Percentiles rank a stretch among this genome's conserved stretches.
Evolutionary conservation across 1,140 invertebrate genomes (phyloP).

Genomic region (Ladona fulva): DNA sequence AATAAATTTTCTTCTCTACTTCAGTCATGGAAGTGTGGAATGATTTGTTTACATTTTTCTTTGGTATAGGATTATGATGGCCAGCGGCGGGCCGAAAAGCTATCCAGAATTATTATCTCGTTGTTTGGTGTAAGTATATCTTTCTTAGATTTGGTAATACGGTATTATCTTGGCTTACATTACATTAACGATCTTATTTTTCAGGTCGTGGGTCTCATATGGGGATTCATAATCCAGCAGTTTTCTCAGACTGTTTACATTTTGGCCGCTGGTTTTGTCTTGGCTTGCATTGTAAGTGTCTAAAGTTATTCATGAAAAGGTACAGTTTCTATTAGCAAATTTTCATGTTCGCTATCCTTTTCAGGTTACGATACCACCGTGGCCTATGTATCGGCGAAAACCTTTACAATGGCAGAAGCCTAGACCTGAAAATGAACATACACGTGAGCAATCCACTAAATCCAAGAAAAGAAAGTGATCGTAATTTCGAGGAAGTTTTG

Average conservation of each 20-base stretch:
- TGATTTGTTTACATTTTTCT: constrained; percentile 24
- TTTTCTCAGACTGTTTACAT: constrained; percentile 92
- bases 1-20: constrained; percentile 18
- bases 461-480: constrained; percentile 36
- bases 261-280: constrained; percentile 77
- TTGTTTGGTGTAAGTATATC: constrained; percentile 63
- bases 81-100: constrained; percentile 76
- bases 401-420: constrained; percentile 86
- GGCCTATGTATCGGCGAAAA: constrained; percentile 84
- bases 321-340: background rate
- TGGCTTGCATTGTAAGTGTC: constrained; percentile 67
- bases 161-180: constrained; percentile 17
- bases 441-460: constrained; percentile 27
- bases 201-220: constrained; percentile 72
- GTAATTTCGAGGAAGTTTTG: background rate
- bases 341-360: constrained; percentile 25
- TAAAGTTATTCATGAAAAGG: background rate
- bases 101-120: constrained; percentile 80
- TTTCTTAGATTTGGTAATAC: constrained; percentile 15
- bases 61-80: constrained; percentile 76
- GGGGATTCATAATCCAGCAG: constrained; percentile 91
- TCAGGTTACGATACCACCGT: constrained; percentile 77
- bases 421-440: constrained; percentile 29
- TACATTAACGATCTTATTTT: constrained; percentile 21
- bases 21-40: constrained; percentile 23